Conservation (phyloP, 1,140 invertebrate genomes). For the Drosophila ambigua region DNA sequence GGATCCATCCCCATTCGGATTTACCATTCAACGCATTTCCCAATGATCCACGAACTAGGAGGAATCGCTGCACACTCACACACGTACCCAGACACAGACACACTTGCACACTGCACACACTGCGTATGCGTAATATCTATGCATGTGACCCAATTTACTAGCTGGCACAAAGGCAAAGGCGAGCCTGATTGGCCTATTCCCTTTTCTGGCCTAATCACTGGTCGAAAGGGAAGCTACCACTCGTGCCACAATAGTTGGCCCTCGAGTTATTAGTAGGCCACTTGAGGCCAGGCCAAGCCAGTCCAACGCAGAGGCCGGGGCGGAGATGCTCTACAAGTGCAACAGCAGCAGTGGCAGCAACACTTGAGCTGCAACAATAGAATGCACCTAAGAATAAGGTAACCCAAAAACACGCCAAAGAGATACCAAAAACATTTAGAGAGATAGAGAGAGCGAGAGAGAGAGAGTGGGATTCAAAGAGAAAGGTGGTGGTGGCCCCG, state of each 20-base stretch:
- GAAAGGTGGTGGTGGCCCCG: slow-evolving; percentile 20
- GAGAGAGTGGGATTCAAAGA: background rate
- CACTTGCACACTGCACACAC: background rate
- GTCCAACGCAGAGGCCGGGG: background rate
- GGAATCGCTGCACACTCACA: slow-evolving; percentile 8
- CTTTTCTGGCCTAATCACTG: slow-evolving; percentile 39
- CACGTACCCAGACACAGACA: too few relatives aligned
- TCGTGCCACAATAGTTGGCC: slow-evolving; percentile 26
- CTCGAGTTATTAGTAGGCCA: slow-evolving; percentile 73
- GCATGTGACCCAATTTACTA: slow-evolving; percentile 44
- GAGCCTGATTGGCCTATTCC: slow-evolving; percentile 5
- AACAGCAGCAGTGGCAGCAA: slow-evolving; percentile 31
- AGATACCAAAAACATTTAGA: slow-evolving; percentile 31
- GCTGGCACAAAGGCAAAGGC: slow-evolving; percentile 12
- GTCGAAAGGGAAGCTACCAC: slow-evolving; percentile 30
- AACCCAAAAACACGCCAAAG: slow-evolving; percentile 48
- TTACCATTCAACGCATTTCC: slow-evolving; percentile 9
- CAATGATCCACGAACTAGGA: background rate
- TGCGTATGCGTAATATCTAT: slow-evolving; percentile 43
- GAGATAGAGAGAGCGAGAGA: background rate
- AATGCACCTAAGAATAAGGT: slow-evolving; percentile 57
- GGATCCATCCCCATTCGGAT: slow-evolving; percentile 3
- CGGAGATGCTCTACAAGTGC: slow-evolving; percentile 70
- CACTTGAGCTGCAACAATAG: slow-evolving; percentile 52
- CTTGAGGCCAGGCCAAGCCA: slow-evolving; percentile 18